Base-by-base conservation (phyloP, 1,140 invertebrate species). In the Ruditapes philippinarum region DNA sequence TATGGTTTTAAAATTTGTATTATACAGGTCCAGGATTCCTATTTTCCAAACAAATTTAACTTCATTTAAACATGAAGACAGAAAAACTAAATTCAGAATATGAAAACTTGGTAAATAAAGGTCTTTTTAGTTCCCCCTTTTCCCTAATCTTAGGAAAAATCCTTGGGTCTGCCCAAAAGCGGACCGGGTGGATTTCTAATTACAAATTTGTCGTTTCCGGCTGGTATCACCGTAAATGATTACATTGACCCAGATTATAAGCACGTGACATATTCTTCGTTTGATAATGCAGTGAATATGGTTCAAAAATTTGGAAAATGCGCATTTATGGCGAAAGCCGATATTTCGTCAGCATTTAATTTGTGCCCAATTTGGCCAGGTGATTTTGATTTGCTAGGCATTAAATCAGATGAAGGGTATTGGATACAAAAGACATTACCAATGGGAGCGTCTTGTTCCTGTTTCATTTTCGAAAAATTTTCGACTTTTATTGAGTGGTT, bases 311-410 rank as follows among this genome's bases (percentile, higher is more conserved):
- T 85, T 25, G 79, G 65, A 3, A 40, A 14, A 33, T 76, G 62
- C 14, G 33, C 51, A 0, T 73, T 80, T 45, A 31, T 90, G 2
- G 76, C 82, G 31, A 90, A 90, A 57, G 40, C 40, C 14, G 84
- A 87, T 45, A 83, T 87, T 33, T 82, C 82, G 25, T 88, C 89
- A 65, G 89, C 84, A 25, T 90, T 88, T 78, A 19, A 74, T 19
- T 62, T 86, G 33, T 38, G 31, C 22, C 31, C 36, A 11, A 42
- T 73, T 25, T n/a, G 38, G 19, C 68, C 68, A n/a, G 22, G 19
- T 1, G 38, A 73, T 42, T 36, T 31, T 7, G 22, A 70, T 38
- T 70, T 70, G 31, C 22, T 70, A 31, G 12, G 25, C 31, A 11
- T 70, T 33, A 12, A 36, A 9, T 12, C 31, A 17, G 31, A 31